Evolutionary conservation across 2,113 vertebrate species (phyloP).

Genomic region (Corythaixoides concolor): DNA sequence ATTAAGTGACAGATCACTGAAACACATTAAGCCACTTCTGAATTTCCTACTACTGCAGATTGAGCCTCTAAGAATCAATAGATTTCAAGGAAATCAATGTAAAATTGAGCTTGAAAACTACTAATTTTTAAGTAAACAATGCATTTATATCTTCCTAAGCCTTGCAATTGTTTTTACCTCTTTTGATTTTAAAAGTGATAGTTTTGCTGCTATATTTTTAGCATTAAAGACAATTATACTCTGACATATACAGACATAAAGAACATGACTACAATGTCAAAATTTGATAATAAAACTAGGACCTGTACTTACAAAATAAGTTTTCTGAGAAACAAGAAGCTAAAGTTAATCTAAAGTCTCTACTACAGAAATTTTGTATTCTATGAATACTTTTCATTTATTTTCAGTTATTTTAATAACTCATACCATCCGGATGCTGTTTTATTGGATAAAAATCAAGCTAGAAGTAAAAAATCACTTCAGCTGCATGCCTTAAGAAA

Average conservation of each 20-base stretch:
- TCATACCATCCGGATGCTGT: not conserved
- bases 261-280: not conserved
- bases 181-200: not conserved
- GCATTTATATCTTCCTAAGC: not conserved
- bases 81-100: not conserved
- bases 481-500: not conserved
- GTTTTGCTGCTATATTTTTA: not conserved
- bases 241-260: not conserved
- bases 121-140: not conserved
- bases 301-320: not conserved
- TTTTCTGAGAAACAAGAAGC: not conserved
- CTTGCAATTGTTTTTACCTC: not conserved
- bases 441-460: constrained; percentile 1
- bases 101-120: not conserved
- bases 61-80: not conserved
- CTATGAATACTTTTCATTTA: not conserved
- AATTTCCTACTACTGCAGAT: not conserved
- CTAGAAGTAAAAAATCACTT: not conserved
- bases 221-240: not conserved
- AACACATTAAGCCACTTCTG: not conserved
- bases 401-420: not conserved
- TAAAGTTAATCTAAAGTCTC: not conserved
- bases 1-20: not conserved
- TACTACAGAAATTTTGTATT: not conserved
- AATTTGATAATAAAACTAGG: not conserved